A percentile compares a stretch with the other conserved stretches of the same genome.
Evolutionary conservation across 2,797 vertebrate genomes (phyloP).

Genomic region (Rhincodon typus): DNA sequence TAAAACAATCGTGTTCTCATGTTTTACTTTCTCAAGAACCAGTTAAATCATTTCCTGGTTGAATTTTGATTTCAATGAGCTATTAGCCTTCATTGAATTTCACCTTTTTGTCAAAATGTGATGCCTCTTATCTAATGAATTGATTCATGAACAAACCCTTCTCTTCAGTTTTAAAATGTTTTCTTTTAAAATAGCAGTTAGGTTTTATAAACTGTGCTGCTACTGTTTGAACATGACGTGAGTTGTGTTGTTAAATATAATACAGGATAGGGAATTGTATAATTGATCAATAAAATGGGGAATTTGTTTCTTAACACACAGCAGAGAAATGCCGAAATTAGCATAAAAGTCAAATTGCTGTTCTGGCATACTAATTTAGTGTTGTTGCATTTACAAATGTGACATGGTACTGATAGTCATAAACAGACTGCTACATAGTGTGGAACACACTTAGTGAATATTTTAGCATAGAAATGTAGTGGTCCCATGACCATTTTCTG

Average conservation of each 20-base stretch:
- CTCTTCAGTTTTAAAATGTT: not conserved
- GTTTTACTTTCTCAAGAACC: not conserved
- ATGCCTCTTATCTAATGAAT: not conserved
- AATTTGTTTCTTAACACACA: not conserved
- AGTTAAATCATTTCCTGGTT: not conserved
- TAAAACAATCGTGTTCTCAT: not conserved
- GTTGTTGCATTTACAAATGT: not conserved
- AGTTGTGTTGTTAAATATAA: not conserved
- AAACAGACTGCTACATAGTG: not conserved
- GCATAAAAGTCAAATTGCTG: not conserved
- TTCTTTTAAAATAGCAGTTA: not conserved
- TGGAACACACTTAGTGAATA: not conserved
- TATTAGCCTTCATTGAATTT: not conserved
- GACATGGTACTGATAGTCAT: not conserved
- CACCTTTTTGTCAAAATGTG: not conserved
- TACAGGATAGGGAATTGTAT: not conserved
- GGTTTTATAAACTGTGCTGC: not conserved
- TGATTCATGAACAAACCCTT: not conserved
- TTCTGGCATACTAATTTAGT: not conserved
- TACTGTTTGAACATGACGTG: not conserved
- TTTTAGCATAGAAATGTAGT: not conserved
- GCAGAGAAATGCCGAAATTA: not conserved
- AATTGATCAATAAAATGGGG: not conserved
- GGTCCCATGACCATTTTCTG: not conserved
- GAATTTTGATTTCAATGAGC: not conserved